Conservation (phyloP, 2,797 vertebrate species). For the Tinamus major region DNA sequence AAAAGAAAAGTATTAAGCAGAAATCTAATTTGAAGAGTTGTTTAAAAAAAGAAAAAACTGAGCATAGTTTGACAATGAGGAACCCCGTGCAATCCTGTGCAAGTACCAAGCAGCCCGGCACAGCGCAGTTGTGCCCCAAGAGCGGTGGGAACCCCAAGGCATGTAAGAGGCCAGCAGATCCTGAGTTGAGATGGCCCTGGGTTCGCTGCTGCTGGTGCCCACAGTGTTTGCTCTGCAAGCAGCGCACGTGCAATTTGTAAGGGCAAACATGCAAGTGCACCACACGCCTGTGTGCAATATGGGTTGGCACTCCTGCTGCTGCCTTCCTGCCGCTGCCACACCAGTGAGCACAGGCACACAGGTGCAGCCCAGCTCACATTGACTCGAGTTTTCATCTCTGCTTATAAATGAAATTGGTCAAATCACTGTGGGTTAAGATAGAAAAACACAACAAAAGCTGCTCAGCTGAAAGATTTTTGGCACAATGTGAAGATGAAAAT, state of each 20-base stretch:
- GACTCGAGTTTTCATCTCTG: slow-evolving; percentile 45
- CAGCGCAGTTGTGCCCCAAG: no score
- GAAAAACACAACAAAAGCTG: slow-evolving; percentile 76
- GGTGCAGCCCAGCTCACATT: background rate
- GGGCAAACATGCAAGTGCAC: accelerated
- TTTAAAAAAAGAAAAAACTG: background rate
- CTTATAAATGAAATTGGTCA: slow-evolving; percentile 83
- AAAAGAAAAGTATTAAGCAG: slow-evolving; percentile 75
- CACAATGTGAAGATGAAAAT: slow-evolving; percentile 82
- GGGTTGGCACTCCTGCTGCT: background rate
- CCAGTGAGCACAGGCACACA: background rate
- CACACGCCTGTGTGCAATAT: accelerated
- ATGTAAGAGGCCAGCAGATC: no score
- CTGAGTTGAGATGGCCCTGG: no score
- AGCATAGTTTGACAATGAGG: background rate
- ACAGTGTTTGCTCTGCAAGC: background rate
- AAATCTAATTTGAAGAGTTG: background rate
- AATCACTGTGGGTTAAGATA: slow-evolving; percentile 81
- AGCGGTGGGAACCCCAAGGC: no score
- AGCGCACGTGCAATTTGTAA: background rate
- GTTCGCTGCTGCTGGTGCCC: no score
- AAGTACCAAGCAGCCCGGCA: background rate
- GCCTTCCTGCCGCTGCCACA: accelerated
- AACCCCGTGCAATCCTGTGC: background rate
- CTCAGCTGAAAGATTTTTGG: slow-evolving; percentile 75